Conservation (phyloP, 2,797 vertebrate species). For the Typhlichthys eigenmanni region DNA sequence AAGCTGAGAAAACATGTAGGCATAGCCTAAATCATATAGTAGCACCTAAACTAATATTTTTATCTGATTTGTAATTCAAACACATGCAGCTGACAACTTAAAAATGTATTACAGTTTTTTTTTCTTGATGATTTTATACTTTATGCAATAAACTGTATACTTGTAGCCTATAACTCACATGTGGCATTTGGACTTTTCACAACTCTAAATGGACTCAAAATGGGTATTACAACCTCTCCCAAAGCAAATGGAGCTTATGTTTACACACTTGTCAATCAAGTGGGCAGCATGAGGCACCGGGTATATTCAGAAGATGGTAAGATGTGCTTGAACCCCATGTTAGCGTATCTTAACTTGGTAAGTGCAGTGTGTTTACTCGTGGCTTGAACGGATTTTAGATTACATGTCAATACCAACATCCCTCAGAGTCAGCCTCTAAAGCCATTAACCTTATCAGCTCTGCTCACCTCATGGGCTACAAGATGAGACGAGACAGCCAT, state of each 20-base stretch:
- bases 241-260: conserved; percentile 74
- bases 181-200: conserved; percentile 51
- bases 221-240: conserved; percentile 60
- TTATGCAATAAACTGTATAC: conserved; percentile 25
- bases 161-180: conserved; percentile 11
- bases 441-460: background rate
- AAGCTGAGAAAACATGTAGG: no score
- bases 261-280: conserved; percentile 82
- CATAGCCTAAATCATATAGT: background rate
- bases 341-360: conserved; percentile 60
- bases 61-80: conserved; percentile 16
- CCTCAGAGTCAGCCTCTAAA: conserved; percentile 11
- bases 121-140: conserved; percentile 5
- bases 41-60: background rate
- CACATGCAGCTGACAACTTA: conserved; percentile 9
- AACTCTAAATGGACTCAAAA: conserved; percentile 65
- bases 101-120: no score
- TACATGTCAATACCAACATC: conserved; percentile 62
- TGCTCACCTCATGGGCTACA: no score
- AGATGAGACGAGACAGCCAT: no score
- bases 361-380: conserved; percentile 77
- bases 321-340: conserved; percentile 60
- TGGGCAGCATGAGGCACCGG: conserved; percentile 60
- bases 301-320: conserved; percentile 67
- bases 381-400: conserved; percentile 69